Percentiles rank a stretch among this genome's conserved stretches.
phyloP scores from a whole-genome alignment of 2,888 invertebrate genomes.

The Pemphredon lugubris region DNA sequence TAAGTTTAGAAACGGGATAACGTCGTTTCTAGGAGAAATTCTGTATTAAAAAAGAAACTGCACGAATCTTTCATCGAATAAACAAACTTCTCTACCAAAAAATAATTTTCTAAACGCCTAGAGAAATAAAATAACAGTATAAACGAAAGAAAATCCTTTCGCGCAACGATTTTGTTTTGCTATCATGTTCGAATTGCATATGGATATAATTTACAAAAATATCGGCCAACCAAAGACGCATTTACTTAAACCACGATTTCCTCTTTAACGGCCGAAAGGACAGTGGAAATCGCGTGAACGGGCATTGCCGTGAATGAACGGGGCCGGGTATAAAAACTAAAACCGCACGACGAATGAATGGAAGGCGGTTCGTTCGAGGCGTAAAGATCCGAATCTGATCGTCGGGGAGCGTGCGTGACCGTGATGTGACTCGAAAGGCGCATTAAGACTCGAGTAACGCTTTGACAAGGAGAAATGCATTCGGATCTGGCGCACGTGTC shows the following conservation, averaged over 20 bases:
- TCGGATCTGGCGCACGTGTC: constrained; percentile 4
- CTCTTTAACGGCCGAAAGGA: constrained; percentile 6
- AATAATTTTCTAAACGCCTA: too few relatives aligned
- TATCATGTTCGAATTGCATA: too few relatives aligned
- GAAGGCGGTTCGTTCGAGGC: constrained; percentile 32
- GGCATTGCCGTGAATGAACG: constrained; percentile 36
- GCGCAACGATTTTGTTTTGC: too few relatives aligned
- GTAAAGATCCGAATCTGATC: constrained; percentile 50
- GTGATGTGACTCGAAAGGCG: constrained; percentile 41
- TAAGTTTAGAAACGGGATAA: too few relatives aligned
- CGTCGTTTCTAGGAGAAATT: too few relatives aligned
- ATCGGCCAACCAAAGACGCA: too few relatives aligned
- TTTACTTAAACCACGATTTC: neutral
- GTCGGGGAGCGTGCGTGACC: constrained; percentile 55
- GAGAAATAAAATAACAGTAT: too few relatives aligned
- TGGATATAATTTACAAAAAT: too few relatives aligned
- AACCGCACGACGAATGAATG: constrained; percentile 45
- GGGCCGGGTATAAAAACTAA: constrained; percentile 17
- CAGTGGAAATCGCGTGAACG: constrained; percentile 34
- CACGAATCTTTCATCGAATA: too few relatives aligned
- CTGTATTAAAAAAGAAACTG: too few relatives aligned
- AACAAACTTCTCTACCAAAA: too few relatives aligned
- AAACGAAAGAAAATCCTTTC: too few relatives aligned
- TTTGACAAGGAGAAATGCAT: constrained; percentile 22
- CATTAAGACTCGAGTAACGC: constrained; percentile 25